These are phyloP conservation scores for Gopherus flavomarginatus DNA, from an alignment of 2,113 vertebrate genomes.

Conservation along the genomic window DNA sequence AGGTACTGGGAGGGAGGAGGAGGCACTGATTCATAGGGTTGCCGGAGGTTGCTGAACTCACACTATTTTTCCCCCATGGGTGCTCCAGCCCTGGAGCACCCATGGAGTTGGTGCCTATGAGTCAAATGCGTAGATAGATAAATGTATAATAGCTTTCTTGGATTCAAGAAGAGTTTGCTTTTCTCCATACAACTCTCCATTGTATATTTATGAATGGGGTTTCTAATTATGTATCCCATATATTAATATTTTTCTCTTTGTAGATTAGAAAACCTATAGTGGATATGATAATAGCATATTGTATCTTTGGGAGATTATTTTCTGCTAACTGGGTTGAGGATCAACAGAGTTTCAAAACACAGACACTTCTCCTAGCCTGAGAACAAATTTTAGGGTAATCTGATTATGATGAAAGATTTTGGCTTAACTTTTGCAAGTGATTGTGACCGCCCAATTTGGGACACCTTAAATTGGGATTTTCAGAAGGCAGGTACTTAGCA, in stretches of 20 bases:
- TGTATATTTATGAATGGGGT: neutral
- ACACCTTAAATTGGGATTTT: neutral
- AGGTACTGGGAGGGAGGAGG: too few species aligned
- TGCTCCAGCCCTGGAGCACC: too few species aligned
- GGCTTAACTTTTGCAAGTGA: neutral
- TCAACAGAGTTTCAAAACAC: neutral
- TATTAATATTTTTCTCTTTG: neutral
- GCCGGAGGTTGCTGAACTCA: too few species aligned
- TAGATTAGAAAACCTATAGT: neutral
- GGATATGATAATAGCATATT: neutral
- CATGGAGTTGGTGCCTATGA: too few species aligned
- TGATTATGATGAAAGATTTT: neutral
- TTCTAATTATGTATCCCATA: neutral
- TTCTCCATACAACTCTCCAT: neutral
- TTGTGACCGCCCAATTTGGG: neutral
- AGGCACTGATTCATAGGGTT: too few species aligned
- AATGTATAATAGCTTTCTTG: neutral
- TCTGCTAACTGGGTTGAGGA: neutral
- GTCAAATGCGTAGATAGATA: too few species aligned
- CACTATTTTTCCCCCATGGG: too few species aligned
- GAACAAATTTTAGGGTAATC: neutral
- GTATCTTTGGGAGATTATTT: neutral
- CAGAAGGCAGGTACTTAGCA: neutral
- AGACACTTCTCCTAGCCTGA: neutral
- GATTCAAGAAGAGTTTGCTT: neutral